A percentile compares a stretch with the other conserved stretches of the same genome.
Conservation (phyloP, 2,888 invertebrate genomes). For the Diarsia rubi region DNA sequence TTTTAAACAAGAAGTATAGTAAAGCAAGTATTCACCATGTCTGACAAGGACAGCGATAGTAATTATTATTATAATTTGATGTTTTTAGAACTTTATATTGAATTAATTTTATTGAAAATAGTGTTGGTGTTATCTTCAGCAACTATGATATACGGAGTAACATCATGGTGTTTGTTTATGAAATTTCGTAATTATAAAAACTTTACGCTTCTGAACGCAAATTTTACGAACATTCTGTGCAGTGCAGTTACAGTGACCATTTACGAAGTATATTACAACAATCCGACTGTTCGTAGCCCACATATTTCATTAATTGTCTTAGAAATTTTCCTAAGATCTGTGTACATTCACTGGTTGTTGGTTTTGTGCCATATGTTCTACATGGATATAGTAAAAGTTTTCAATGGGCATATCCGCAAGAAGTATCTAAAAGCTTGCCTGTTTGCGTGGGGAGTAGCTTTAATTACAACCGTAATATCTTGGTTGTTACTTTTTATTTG, state of each 20-base stretch:
- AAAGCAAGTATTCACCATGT: background rate
- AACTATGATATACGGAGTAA: conserved; percentile 2
- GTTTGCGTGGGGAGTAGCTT: conserved; percentile 7
- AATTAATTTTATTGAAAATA: background rate
- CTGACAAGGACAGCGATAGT: background rate
- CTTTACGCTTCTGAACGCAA: conserved; percentile 5
- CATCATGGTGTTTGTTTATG: background rate
- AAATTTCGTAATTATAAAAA: conserved; percentile 24
- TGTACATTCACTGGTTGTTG: conserved; percentile 17
- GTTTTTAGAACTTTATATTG: background rate
- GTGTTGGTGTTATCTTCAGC: background rate
- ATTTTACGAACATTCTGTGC: background rate
- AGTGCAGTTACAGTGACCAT: background rate
- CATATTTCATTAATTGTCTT: background rate
- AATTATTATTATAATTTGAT: background rate
- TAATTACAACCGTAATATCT: background rate
- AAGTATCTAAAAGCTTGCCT: conserved; percentile 1
- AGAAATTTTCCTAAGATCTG: background rate
- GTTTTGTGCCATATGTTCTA: conserved; percentile 12
- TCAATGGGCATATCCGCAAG: conserved; percentile 1
- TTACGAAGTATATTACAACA: no score
- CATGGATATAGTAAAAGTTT: conserved; percentile 1
- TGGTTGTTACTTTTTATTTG: background rate
- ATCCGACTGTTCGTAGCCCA: no score
- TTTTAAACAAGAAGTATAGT: background rate